A percentile compares a stretch with the other conserved stretches of the same genome.
Evolutionary conservation across 1,140 invertebrate species (phyloP).

Genomic region (Leptinotarsa texana): DNA sequence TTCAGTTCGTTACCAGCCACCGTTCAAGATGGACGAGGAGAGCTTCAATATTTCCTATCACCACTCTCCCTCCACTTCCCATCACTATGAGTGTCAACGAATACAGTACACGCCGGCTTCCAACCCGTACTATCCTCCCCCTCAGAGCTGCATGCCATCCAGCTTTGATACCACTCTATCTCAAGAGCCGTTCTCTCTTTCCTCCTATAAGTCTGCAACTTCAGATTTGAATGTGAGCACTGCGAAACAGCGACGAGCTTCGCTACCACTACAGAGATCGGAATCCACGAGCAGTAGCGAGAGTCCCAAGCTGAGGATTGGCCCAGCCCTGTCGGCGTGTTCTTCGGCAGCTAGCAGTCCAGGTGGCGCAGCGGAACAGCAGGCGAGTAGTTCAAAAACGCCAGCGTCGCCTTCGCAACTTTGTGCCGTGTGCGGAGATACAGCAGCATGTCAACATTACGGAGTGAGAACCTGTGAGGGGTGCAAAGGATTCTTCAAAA

Average conservation of each 20-base stretch:
- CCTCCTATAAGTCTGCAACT: slow-evolving; percentile 61
- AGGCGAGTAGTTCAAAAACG: slow-evolving; percentile 55
- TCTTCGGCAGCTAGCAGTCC: slow-evolving; percentile 70
- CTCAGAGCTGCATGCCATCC: slow-evolving; percentile 55
- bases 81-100: slow-evolving; percentile 67
- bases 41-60: slow-evolving; percentile 66
- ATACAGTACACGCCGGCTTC: slow-evolving; percentile 58
- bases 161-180: slow-evolving; percentile 59
- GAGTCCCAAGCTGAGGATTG: slow-evolving; percentile 65
- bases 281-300: slow-evolving; percentile 74
- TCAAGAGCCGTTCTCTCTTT: slow-evolving; percentile 66
- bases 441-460: slow-evolving; percentile 97
- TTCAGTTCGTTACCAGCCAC: slow-evolving; percentile 68
- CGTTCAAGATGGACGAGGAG: slow-evolving; percentile 79
- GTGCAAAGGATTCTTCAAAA: slow-evolving; percentile 94
- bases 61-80: slow-evolving; percentile 55
- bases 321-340: slow-evolving; percentile 61
- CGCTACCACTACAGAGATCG: slow-evolving; percentile 73
- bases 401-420: slow-evolving; percentile 80
- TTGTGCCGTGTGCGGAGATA: slow-evolving; percentile 98
- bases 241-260: slow-evolving; percentile 69
- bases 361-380: slow-evolving; percentile 52
- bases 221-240: slow-evolving; percentile 64
- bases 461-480: slow-evolving; percentile 95
- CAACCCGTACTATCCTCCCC: slow-evolving; percentile 61